Evolutionary conservation across 2,797 vertebrate species (phyloP).

Genomic region (Molossus molossus): DNA sequence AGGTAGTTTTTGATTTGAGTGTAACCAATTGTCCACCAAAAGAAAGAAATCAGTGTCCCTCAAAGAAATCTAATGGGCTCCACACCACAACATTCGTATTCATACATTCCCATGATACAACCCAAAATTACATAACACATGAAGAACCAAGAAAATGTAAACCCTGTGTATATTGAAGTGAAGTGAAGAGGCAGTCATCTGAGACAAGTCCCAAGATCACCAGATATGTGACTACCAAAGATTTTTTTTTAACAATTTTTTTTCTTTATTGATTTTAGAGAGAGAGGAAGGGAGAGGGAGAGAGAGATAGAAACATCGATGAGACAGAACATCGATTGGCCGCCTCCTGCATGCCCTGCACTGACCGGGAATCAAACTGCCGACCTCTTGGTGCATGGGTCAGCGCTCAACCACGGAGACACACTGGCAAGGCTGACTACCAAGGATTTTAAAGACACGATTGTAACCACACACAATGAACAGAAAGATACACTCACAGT

Average conservation of each 20-base stretch:
- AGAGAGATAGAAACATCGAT: too few relatives aligned
- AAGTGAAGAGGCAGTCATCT: constrained; percentile 32
- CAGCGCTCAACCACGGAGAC: too few relatives aligned
- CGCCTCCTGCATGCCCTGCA: too few relatives aligned
- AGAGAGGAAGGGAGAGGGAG: too few relatives aligned
- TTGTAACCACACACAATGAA: neutral
- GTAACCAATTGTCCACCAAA: constrained; percentile 29
- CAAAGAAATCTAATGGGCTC: neutral
- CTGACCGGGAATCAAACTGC: too few relatives aligned
- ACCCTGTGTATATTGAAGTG: too few relatives aligned
- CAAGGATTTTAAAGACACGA: constrained; percentile 35
- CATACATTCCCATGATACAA: neutral
- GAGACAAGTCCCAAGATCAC: neutral
- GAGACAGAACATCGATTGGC: too few relatives aligned
- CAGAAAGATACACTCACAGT: neutral
- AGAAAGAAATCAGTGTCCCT: neutral
- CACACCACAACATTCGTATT: neutral
- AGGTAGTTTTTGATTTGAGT: constrained; percentile 8
- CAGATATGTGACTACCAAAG: neutral
- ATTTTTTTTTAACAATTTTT: too few relatives aligned
- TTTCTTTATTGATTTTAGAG: too few relatives aligned
- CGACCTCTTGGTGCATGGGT: too few relatives aligned
- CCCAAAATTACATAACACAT: neutral
- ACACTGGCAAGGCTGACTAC: too few relatives aligned
- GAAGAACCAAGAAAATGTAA: constrained; percentile 29